Evolutionary conservation across 2,797 vertebrate species (phyloP), one percentile per base, ranked within the genome.

Genomic region (Saxicola maurus): DNA sequence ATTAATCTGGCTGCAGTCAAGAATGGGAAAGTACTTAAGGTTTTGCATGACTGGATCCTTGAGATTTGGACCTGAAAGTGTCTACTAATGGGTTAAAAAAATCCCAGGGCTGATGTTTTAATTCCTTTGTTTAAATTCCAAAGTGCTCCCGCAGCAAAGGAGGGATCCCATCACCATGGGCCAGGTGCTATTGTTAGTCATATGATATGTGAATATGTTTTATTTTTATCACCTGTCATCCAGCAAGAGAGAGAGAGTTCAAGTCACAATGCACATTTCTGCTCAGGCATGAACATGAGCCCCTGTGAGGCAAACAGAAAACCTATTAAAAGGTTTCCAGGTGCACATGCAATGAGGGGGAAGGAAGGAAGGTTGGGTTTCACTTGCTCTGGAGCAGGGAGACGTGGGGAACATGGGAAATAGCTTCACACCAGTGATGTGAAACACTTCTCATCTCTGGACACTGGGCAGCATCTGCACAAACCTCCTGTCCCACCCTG

Each of bases 211-310:
- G 91, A 86, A 37, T 88, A 83, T 13, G 43, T 87, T 77, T 82
- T 93, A 86, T 88, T 95, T 95, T 94, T 93, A 95, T 95, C 95
- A 87, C 84, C 91, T 94, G 90, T 95, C 90, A 90, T 93, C 84
- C 90, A 77, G 65, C 81, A 72, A 66, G 68, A 91, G 91, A 92
- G 81, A 66, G 81, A 68, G 68, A 77, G 69, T 78, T 94, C 84
- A 78, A 93, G 82, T 75, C 90, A 77, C 90, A 94, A 85, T 85
- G 84, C 84, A 45, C 51, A 7, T 78, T 90, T 90, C 86, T 92
- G 79, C 86, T 84, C 83, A 86, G 94, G 75, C 93, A 91, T 46
- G 92, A 95, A 93, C 82, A 31, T 13, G 82, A 95, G 90, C 90
- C 90, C 79, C 86, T 91, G 86, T 94, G 93, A 93, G 88, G 90